phyloP scores from a whole-genome alignment of 2,797 vertebrate genomes.

The Gambusia yucatana region DNA sequence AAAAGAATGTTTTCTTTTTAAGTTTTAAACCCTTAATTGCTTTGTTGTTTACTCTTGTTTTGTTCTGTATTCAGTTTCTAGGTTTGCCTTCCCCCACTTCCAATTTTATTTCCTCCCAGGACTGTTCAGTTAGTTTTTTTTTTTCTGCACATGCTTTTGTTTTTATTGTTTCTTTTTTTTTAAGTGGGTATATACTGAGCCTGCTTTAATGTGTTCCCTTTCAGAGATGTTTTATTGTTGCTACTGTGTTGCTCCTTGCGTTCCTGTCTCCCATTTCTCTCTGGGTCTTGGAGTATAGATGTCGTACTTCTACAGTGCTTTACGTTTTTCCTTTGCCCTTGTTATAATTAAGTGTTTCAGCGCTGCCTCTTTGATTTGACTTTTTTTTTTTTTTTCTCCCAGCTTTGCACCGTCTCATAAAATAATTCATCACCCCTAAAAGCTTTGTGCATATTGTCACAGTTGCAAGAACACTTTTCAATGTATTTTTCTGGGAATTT shows the following conservation, averaged over 20 bases:
- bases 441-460: background rate
- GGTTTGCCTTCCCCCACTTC: background rate
- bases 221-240: background rate
- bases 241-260: background rate
- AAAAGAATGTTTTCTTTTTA: background rate
- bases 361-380: background rate
- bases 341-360: background rate
- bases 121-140: background rate
- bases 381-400: too few relatives aligned
- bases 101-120: background rate
- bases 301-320: background rate
- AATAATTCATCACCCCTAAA: background rate
- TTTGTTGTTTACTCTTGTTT: background rate
- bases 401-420: background rate
- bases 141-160: background rate
- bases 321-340: background rate
- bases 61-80: background rate
- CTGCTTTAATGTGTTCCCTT: background rate
- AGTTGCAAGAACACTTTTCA: background rate
- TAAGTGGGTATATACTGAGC: background rate
- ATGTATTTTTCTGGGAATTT: background rate
- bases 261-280: background rate
- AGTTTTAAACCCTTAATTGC: background rate
- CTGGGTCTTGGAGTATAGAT: background rate
- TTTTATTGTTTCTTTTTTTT: background rate